Evolutionary conservation across 2,888 invertebrate genomes (phyloP), one percentile per base, ranked within the genome.

Genomic region (Dicyrtoma fusca): DNA sequence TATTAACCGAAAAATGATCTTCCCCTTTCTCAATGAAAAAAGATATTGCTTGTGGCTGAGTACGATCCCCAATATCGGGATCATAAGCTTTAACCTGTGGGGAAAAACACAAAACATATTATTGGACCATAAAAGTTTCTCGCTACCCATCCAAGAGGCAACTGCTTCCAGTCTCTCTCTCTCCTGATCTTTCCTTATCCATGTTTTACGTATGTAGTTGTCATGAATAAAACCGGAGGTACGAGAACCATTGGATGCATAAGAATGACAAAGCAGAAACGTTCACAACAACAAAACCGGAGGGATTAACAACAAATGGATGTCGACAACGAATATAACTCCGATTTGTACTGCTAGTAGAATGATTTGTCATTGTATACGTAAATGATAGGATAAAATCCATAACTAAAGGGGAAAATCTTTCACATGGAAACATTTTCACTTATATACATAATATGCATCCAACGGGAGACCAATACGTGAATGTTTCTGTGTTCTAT

Each of bases 61-160:
- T 88, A 59, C 90, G 86, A 83, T 93, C 89, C 82, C 89, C 89
- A 65, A 94, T 92, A 82, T 95, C 94, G 0, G 94, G 94, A 83
- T 94, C 94, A 82, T 91, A 92, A 0, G 94, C 94, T 82, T 87
- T 86, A 47, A 92, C 73, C 88, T 84, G 72, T 8, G 8, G 4
- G 34, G 34, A 8, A 13, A 78, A 76, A n/a, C 45, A 62, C 42
- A 45, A 61, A 26, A 59, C n/a, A n/a, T n/a, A 21, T 57, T 26
- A 23, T 61, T 19, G n/a, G 23, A 34, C 62, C 45, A 45, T 59
- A 59, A 59, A 59, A 69, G 51, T 69, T 69, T 69, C 47, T 26
- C 53, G 10, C 65, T 19, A 65, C 51, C 65, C 14, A 51, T 25
- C 45, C 34, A 65, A n/a, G 6, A 49, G 21, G n/a, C n/a, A n/a